Percentiles rank a stretch among this genome's conserved stretches.
Evolutionary conservation across 2,113 vertebrate genomes (phyloP).

Genomic region (Rhegmatorhina hoffmannsi): DNA sequence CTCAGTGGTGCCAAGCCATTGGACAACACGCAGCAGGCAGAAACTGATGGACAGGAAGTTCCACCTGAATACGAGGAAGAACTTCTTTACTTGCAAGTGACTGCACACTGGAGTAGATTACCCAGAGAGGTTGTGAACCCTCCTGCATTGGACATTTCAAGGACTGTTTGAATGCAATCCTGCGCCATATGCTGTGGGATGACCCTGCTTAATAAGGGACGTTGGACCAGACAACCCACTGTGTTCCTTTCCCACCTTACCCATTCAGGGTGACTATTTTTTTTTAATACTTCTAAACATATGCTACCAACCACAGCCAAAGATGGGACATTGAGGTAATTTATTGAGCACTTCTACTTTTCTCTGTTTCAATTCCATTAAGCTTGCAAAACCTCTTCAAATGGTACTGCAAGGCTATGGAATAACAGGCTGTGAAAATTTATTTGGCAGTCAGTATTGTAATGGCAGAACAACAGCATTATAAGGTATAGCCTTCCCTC

Average conservation of each 20-base stretch:
- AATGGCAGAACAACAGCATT: background rate
- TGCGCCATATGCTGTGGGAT: too few relatives aligned
- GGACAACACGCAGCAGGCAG: accelerated
- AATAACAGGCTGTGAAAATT: background rate
- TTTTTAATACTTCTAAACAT: background rate
- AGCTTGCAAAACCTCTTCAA: background rate
- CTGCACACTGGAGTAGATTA: too few relatives aligned
- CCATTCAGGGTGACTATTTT: background rate
- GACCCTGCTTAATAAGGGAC: too few relatives aligned
- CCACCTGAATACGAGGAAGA: background rate
- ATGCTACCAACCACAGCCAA: background rate
- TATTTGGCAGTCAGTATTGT: background rate
- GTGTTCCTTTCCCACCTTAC: background rate
- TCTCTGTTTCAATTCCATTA: background rate
- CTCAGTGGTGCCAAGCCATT: background rate
- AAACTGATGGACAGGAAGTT: background rate
- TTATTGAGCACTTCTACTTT: background rate
- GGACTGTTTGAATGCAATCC: too few relatives aligned
- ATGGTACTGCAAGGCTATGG: background rate
- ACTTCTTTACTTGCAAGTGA: too few relatives aligned
- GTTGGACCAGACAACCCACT: too few relatives aligned
- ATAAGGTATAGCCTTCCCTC: background rate
- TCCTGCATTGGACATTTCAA: too few relatives aligned
- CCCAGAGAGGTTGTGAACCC: too few relatives aligned
- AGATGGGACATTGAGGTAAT: background rate